phyloP scores from a whole-genome alignment of 2,888 invertebrate genomes.

The Ptychoptera albimana region DNA sequence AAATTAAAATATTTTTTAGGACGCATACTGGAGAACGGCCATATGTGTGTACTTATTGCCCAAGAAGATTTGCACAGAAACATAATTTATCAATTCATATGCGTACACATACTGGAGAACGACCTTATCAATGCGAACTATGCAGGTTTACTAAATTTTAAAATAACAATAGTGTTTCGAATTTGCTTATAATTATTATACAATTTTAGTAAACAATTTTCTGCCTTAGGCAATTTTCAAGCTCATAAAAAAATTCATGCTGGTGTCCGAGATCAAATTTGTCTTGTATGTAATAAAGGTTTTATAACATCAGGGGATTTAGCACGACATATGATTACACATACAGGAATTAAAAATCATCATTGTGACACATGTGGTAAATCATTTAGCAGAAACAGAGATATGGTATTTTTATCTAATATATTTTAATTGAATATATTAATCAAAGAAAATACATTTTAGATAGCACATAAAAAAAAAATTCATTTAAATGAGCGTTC shows the following conservation, averaged over 20 bases:
- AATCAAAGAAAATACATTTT: too few relatives aligned
- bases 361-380: conserved; percentile 41
- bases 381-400: conserved; percentile 38
- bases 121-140: conserved; percentile 45
- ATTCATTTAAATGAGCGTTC: conserved; percentile 20
- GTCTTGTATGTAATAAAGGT: conserved; percentile 39
- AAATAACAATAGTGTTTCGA: too few relatives aligned
- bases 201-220: conserved; percentile 39
- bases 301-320: conserved; percentile 44
- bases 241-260: conserved; percentile 46
- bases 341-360: conserved; percentile 39
- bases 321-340: conserved; percentile 41
- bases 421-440: too few relatives aligned
- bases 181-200: too few relatives aligned
- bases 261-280: conserved; percentile 42
- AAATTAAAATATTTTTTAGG: conserved; percentile 19
- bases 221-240: conserved; percentile 43
- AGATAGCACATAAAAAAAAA: conserved; percentile 24
- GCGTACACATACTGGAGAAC: conserved; percentile 39
- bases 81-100: conserved; percentile 43
- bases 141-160: conserved; percentile 19
- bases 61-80: conserved; percentile 41
- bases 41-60: conserved; percentile 38
- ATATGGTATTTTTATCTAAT: conserved; percentile 28
- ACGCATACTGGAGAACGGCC: conserved; percentile 45